Base-by-base conservation (phyloP, 2,797 vertebrate species). In the Tolypeutes matacus region DNA sequence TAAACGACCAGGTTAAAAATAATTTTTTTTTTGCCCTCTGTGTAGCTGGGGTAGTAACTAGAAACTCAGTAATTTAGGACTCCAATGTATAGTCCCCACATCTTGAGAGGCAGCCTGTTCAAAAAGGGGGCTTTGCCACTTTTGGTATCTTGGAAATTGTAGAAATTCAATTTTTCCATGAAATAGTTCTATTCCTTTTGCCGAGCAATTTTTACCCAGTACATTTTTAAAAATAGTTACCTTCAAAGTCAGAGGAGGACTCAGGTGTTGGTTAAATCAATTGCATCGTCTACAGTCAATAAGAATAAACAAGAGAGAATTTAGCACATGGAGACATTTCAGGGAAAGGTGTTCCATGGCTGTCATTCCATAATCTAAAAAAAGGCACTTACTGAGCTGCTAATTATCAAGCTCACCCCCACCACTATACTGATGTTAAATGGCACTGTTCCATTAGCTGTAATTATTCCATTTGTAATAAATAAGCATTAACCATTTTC, bases 381-480 rank as follows among this genome's bases (percentile, higher is more conserved):
- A 95, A 95, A 95, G 94, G 72, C 89, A 94, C 91, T 96, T 93
- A 91, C 1, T 8, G 18, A 94, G 60, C 92, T 65, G 86, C 92
- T 95, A 97, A 97, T 97, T 96, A 97, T 42, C 89, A 89, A 53
- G 94, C 78, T 83, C 84, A 77, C 80, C 87, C 60, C 87, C 39
- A 78, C 88, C 89, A 88, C 96, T 73, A 14, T 53, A 34, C 91
- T 88, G 80, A 95, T 93, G 94, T 87, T 95, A 96, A 97, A 96
- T 97, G 89, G 89, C 96, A 95, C 86, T 81, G 77, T 96, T 97
- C 96, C 97, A 97, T 97, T 97, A 97, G 96, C 96, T 96, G 87
- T 97, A 97, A 97, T 97, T 97, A 97, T 97, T 97, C 95, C 96
- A 97, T 97, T 97, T 97, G 96, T 97, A 97, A 97, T 96, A 97